These are phyloP conservation scores for Noctua pronuba DNA, from an alignment of 2,888 invertebrate genomes.

Conservation along the genomic window DNA sequence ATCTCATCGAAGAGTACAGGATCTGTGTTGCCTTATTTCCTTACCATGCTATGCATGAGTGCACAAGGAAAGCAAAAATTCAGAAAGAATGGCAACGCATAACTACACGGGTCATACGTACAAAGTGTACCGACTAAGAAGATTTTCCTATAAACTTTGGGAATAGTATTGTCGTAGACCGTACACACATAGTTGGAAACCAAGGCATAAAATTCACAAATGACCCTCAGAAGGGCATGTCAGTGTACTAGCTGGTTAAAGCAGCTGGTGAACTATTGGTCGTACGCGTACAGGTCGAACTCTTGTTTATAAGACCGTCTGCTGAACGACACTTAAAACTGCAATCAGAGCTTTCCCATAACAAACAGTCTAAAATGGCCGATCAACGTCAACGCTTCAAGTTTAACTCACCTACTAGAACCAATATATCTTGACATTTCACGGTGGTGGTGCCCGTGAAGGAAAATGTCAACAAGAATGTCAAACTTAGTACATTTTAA, in stretches of 20 bases:
- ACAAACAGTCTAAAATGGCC: slow-evolving; percentile 33
- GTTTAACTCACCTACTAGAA: slow-evolving; percentile 8
- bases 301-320: slow-evolving; percentile 1
- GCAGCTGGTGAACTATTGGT: neutral
- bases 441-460: slow-evolving; percentile 20
- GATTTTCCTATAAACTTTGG: neutral
- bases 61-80: neutral
- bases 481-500: slow-evolving; percentile 24
- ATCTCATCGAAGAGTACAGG: neutral
- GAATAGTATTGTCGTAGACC: neutral
- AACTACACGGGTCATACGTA: neutral
- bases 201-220: neutral
- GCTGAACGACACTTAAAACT: slow-evolving; percentile 6
- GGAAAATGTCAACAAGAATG: slow-evolving; percentile 45
- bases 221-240: neutral
- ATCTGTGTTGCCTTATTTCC: neutral
- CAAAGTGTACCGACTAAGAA: neutral
- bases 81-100: neutral
- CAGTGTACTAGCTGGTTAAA: neutral
- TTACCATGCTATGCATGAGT: neutral
- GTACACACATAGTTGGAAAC: neutral
- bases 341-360: slow-evolving; percentile 30
- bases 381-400: slow-evolving; percentile 47
- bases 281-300: neutral
- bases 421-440: slow-evolving; percentile 45